Conservation (phyloP, 1,140 invertebrate species). For the Linepithema humile region DNA sequence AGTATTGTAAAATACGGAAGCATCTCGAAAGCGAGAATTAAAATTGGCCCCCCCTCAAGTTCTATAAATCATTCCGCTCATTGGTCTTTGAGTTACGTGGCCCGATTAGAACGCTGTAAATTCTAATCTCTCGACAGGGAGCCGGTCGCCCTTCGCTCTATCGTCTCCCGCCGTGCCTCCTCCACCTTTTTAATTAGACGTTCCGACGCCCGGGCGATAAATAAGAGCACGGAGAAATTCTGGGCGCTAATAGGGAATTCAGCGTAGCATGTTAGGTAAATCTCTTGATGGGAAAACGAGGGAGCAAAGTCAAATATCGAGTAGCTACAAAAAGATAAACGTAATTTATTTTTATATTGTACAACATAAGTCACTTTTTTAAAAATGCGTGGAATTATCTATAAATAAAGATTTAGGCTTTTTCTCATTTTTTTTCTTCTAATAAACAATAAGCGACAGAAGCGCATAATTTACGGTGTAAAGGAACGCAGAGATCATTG, state of each 20-base stretch:
- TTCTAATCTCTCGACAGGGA: conserved; percentile 65
- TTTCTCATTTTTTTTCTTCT: not conserved
- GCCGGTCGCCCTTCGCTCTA: not conserved
- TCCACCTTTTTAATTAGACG: conserved; percentile 65
- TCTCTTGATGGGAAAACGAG: conserved; percentile 4
- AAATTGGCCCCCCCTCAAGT: not conserved
- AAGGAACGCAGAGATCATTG: conserved; percentile 4
- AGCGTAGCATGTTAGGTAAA: conserved; percentile 35
- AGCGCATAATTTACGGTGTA: not conserved
- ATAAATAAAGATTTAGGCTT: not conserved
- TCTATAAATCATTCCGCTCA: conserved; percentile 40
- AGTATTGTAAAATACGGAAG: not conserved
- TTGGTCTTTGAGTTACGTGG: conserved; percentile 33
- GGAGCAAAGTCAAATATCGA: conserved; percentile 3
- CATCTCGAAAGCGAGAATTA: conserved; percentile 2
- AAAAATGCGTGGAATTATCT: not conserved
- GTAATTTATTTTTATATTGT: not conserved
- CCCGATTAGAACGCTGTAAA: conserved; percentile 62
- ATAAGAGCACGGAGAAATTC: conserved; percentile 49
- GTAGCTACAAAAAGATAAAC: not conserved
- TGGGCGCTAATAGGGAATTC: conserved; percentile 57
- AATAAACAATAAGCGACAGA: conserved; percentile 17
- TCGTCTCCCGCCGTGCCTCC: conserved; percentile 1
- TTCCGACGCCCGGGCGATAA: conserved; percentile 55
- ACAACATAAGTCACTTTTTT: not conserved